phyloP scores from a whole-genome alignment of 2,888 invertebrate species.

The Geophilus truncorum region DNA sequence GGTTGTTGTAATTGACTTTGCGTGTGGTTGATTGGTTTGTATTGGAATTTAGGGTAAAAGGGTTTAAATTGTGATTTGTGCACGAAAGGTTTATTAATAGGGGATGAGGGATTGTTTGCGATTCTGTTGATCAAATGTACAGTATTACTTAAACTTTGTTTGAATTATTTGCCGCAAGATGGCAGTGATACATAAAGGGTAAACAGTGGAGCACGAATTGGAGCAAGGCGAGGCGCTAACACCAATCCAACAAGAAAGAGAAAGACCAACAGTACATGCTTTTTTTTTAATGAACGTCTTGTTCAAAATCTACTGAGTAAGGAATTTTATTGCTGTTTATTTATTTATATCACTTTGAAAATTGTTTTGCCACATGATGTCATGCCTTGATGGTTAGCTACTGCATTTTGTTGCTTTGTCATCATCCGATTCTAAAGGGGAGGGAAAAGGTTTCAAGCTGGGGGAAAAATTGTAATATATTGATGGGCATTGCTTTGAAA shows the following conservation, averaged over 20 bases:
- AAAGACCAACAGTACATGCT: too few relatives aligned
- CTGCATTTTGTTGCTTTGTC: background rate
- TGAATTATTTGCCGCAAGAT: too few relatives aligned
- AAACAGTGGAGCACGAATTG: too few relatives aligned
- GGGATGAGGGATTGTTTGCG: background rate
- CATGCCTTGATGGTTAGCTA: background rate
- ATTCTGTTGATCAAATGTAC: background rate
- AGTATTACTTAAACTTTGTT: background rate
- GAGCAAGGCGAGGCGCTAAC: too few relatives aligned
- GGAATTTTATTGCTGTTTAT: too few relatives aligned
- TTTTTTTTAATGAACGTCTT: too few relatives aligned
- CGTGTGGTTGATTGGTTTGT: constrained; percentile 3
- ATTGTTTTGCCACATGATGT: background rate
- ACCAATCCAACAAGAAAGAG: too few relatives aligned
- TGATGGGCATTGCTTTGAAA: background rate
- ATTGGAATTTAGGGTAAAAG: background rate
- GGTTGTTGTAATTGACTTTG: background rate
- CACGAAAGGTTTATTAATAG: background rate
- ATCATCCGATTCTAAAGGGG: background rate
- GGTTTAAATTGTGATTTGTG: background rate
- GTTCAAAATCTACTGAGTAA: too few relatives aligned
- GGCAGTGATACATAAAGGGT: too few relatives aligned
- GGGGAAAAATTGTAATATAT: background rate
- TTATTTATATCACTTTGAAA: too few relatives aligned
- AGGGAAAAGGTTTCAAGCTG: background rate